Conservation (phyloP, 2,113 vertebrate genomes). For the Takifugu bimaculatus region DNA sequence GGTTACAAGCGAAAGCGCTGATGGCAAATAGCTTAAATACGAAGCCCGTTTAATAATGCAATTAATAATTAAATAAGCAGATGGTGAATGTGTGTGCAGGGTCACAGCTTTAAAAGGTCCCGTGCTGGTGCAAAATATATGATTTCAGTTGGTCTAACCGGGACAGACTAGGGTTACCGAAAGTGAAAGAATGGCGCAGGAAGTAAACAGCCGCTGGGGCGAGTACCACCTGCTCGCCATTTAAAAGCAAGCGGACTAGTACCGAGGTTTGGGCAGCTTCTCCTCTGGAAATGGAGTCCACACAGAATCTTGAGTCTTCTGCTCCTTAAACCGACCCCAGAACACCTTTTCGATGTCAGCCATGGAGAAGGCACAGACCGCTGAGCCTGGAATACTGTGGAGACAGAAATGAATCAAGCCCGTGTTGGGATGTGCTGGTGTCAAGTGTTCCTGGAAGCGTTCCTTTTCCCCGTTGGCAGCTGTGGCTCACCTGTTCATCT, state of each 20-base stretch:
- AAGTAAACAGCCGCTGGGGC: slow-evolving; percentile 24
- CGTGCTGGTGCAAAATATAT: slow-evolving; percentile 34
- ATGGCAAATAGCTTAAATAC: slow-evolving; percentile 69
- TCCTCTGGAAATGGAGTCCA: slow-evolving; percentile 97
- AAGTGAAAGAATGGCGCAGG: slow-evolving; percentile 10
- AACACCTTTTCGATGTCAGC: slow-evolving; percentile 94
- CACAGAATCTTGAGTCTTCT: slow-evolving; percentile 94
- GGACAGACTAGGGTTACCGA: slow-evolving; percentile 27
- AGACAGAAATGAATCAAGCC: not conserved
- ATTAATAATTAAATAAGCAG: slow-evolving; percentile 72
- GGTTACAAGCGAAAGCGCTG: slow-evolving; percentile 32
- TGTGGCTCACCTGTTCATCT: slow-evolving; percentile 91
- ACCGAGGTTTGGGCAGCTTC: slow-evolving; percentile 94
- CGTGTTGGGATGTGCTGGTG: not conserved
- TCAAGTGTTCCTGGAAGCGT: no score
- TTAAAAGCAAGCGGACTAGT: slow-evolving; percentile 22
- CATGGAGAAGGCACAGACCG: slow-evolving; percentile 97
- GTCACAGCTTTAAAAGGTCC: slow-evolving; percentile 54
- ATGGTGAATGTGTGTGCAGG: slow-evolving; percentile 53
- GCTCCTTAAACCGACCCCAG: slow-evolving; percentile 93
- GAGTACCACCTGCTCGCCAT: not conserved
- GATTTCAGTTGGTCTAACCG: slow-evolving; percentile 45
- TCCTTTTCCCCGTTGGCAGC: not conserved
- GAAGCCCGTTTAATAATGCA: slow-evolving; percentile 66
- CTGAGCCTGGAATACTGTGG: slow-evolving; percentile 92